A percentile compares a stretch with the other conserved stretches of the same genome.
phyloP scores from a whole-genome alignment of 2,113 vertebrate species.

The Lampris incognitus region DNA sequence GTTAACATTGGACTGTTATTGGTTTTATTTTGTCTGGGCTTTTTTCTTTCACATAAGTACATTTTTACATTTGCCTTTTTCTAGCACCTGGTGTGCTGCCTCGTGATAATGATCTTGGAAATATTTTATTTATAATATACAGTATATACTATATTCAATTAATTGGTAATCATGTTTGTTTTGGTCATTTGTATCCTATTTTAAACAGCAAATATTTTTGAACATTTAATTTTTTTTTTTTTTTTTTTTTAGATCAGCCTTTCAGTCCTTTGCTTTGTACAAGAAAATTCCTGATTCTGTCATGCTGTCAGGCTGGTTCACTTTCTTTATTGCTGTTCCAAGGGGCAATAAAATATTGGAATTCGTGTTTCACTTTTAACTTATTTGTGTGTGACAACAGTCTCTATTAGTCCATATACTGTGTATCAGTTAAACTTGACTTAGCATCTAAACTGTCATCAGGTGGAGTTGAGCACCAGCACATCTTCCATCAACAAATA shows the following conservation, averaged over 20 bases:
- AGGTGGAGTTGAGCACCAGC: no score
- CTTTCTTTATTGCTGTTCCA: conserved; percentile 72
- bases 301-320: conserved; percentile 76
- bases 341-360: conserved; percentile 74
- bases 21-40: conserved; percentile 58
- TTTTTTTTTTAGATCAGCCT: conserved; percentile 74
- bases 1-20: conserved; percentile 45
- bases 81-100: conserved; percentile 85
- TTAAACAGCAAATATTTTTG: conserved; percentile 77
- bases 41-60: conserved; percentile 64
- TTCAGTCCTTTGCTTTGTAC: conserved; percentile 71
- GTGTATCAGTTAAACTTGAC: no score
- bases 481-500: no score
- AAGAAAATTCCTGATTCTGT: conserved; percentile 75
- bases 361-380: conserved; percentile 28
- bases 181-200: conserved; percentile 77
- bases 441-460: no score
- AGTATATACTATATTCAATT: conserved; percentile 78
- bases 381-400: no score
- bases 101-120: conserved; percentile 69
- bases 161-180: conserved; percentile 75
- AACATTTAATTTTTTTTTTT: conserved; percentile 65
- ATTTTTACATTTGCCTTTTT: conserved; percentile 68
- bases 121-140: conserved; percentile 75
- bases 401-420: no score